Evolutionary conservation across 2,113 vertebrate genomes (phyloP), one percentile per base, ranked within the genome.

Genomic region (Oreotragus oreotragus): DNA sequence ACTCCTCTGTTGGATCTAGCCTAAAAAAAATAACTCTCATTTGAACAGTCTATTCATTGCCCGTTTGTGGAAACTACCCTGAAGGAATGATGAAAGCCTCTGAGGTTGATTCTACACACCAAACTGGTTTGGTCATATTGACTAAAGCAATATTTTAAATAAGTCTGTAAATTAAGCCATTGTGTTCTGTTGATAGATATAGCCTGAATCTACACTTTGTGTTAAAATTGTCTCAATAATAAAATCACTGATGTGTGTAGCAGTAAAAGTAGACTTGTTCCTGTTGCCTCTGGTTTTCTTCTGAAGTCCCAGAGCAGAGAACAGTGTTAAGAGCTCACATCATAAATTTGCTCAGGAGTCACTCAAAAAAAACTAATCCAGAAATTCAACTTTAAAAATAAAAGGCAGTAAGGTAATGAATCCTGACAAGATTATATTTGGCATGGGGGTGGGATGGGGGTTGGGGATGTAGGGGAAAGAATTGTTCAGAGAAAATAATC

Each of bases 81-180:
- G 33, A 88, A 95, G 95, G 62, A 94, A 84, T 60, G 70, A 96
- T 39, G 28, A 76, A 81, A 95, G 43, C 55, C 62, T 85, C 64
- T 51, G 39, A 70, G 27, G n/a, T 11, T 80, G 94, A 77, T 84
- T 96, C 76, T 84, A 90, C 30, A 73, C 70, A 95, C 25, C 39
- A 84, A 95, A 97, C 92, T 86, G 85, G 73, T 90, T 51, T 7
- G 39, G 57, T 53, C 21, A 47, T 84, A 51, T 33, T 70, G 47
- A 28, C 33, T 92, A 17, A 90, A 84, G 43, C 19, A 93, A 88
- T 85, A 70, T 19, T 76, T 66, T 47, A 97, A 95, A 95, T 9
- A 73, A 79, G 33, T 73, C 49, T 6, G 7, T 47, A 92, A 53
- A 94, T 94, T 47, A 89, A 80, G 58, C n/a, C 23, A 15, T 80